Base-by-base conservation (phyloP, 1,140 invertebrate genomes). In the Neodiprion lecontei region DNA sequence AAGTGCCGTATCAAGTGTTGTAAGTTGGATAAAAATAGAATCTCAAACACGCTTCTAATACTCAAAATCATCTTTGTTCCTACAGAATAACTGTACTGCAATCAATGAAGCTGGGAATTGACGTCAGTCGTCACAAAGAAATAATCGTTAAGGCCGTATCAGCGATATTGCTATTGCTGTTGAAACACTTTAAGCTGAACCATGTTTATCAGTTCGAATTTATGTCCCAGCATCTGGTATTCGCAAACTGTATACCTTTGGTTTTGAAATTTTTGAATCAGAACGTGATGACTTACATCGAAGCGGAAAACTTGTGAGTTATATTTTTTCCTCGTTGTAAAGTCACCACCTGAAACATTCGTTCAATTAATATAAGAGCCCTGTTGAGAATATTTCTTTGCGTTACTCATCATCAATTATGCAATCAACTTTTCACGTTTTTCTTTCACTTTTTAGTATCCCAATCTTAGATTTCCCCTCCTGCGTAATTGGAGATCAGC, bases 121-220 rank as follows among this genome's bases (percentile, higher is more conserved):
- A 99, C 90, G 96, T 99, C 7, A 98, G 98, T 84, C 91, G 99
- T 49, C 99, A 99, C 85, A 99, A 99, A 85, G 98, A 99, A 91
- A 98, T 99, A 65, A 97, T 99, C 78, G 97, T 99, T 0, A 99
- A 99, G 91, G 95, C 98, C 11, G 96, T 99, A 0, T 99, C 98
- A 61, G 97, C 95, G 5, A 96, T 99, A 75, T 90, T 99, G 67
- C 87, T 99, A 69, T 88, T 99, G 10, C 90, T 99, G 53, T 89
- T 99, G 67, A 99, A 99, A 88, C 98, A 99, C 89, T 98, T 99
- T 79, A 99, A 99, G 90, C 90, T 99, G n/a, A 99, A 99, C 90
- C 98, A 99, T 87, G 91, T 99, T 12, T 99, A 99, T 88, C 97
- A 99, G 89, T 99, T 99, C 91, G 99, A 99, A 89, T 99, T 98